Evolutionary conservation across 1,140 invertebrate species (phyloP).

Genomic region (Drosophila paulistorum): DNA sequence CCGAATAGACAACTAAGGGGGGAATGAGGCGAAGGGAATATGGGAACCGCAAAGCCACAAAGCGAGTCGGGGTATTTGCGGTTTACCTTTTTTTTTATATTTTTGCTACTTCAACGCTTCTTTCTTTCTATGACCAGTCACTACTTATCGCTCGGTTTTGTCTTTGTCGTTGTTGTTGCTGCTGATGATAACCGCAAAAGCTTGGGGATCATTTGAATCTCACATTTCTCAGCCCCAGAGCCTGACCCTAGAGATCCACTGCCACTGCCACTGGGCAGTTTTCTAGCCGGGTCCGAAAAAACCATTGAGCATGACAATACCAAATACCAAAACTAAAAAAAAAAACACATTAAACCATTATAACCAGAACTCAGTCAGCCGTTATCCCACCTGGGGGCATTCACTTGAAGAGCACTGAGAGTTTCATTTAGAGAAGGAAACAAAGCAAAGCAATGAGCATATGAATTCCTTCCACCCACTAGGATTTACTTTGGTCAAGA

Average conservation of each 20-base stretch:
- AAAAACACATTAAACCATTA: constrained; percentile 32
- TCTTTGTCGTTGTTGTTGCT: not conserved
- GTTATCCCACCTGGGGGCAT: constrained; percentile 33
- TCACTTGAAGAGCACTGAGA: constrained; percentile 26
- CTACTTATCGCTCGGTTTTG: constrained; percentile 53
- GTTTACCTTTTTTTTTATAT: constrained; percentile 46
- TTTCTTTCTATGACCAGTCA: constrained; percentile 63
- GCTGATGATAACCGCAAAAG: constrained; percentile 17
- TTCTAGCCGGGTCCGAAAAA: constrained; percentile 21
- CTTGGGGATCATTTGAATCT: constrained; percentile 44
- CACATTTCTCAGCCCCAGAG: constrained; percentile 43
- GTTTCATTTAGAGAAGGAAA: constrained; percentile 20
- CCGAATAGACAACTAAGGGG: constrained; percentile 10
- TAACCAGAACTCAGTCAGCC: constrained; percentile 30
- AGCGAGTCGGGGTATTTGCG: constrained; percentile 68
- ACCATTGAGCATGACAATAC: constrained; percentile 60
- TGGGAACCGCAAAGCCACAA: constrained; percentile 61
- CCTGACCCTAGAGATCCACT: constrained; percentile 37
- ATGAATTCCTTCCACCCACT: no score
- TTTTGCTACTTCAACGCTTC: constrained; percentile 48
- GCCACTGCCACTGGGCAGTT: constrained; percentile 40
- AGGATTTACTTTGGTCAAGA: no score
- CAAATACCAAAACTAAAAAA: constrained; percentile 1
- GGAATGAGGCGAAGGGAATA: constrained; percentile 10
- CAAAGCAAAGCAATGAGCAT: not conserved